Evolutionary conservation across 2,797 vertebrate genomes (phyloP).

Genomic region (Paratrypauchen microcephalus): DNA sequence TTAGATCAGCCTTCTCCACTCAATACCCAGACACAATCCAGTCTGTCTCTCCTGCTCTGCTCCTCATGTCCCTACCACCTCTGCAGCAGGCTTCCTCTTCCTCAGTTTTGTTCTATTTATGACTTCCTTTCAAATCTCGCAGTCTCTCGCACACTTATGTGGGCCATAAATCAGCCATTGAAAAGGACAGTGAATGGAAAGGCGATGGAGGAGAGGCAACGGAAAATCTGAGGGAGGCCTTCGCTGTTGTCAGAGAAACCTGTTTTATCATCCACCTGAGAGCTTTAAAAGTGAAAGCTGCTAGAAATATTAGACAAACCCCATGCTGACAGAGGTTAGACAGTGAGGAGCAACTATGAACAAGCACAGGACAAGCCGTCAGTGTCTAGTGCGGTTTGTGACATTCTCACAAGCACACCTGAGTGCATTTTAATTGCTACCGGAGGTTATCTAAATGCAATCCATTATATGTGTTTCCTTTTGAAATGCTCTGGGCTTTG

Average conservation of each 20-base stretch:
- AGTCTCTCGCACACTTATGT: constrained; percentile 77
- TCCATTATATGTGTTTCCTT: constrained; percentile 38
- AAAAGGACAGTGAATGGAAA: constrained; percentile 85
- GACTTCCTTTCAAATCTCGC: constrained; percentile 79
- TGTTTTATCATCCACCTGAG: constrained; percentile 84
- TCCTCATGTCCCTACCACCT: constrained; percentile 58
- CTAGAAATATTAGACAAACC: constrained; percentile 81
- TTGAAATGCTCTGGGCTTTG: constrained; percentile 26
- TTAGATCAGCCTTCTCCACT: constrained; percentile 31
- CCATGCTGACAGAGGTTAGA: constrained; percentile 58
- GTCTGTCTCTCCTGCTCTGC: constrained; percentile 40
- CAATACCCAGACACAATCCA: constrained; percentile 42
- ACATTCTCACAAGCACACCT: constrained; percentile 38
- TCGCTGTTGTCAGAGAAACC: constrained; percentile 78
- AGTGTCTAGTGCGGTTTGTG: constrained; percentile 47
- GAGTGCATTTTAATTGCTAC: constrained; percentile 40
- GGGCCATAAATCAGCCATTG: constrained; percentile 83
- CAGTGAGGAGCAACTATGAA: constrained; percentile 66
- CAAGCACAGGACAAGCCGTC: constrained; percentile 71
- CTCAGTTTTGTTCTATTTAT: constrained; percentile 77
- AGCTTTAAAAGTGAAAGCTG: constrained; percentile 83
- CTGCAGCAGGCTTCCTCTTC: constrained; percentile 69
- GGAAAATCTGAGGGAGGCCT: constrained; percentile 76
- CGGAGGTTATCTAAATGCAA: constrained; percentile 45
- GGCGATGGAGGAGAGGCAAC: constrained; percentile 66